Evolutionary conservation across 2,797 vertebrate genomes (phyloP), one percentile per base, ranked within the genome.

Genomic region (Heliangelus exortis): DNA sequence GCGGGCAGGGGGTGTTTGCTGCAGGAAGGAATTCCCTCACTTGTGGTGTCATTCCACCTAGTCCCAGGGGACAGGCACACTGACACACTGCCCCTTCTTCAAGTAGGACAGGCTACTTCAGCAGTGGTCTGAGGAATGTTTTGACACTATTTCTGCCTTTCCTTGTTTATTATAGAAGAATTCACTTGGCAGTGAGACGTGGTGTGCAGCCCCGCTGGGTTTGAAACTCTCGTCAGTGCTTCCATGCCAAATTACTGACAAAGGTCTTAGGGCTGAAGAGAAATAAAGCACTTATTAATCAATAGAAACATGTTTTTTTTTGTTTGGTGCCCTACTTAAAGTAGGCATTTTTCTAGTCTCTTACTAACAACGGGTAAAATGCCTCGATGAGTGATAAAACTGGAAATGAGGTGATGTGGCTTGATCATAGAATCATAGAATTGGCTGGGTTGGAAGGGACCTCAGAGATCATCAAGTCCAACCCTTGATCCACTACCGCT

Each of bases 101-200:
- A 69, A 45, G 59, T 53, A 90, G 76, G 66, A 72, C 20, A 1
- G 39, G 17, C 18, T 81, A 39, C 62, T 72, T 31, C 19, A 84
- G 50, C 51, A 76, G 76, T 59, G 59, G 59, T 69, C 50, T 82
- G 62, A 87, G 57, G 25, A 0, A 0, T 77, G 23, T 88, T 95
- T 93, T 87, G 88, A 90, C 53, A 53, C 59, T 36, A n/a, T 87
- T 92, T 92, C 59, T 84, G 78, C 59, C 57, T 76, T 74, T 92
- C 4, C 50, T 91, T 13, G 0, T 34, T 62, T 77, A 58, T 82
- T 87, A 91, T 26, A 75, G 75, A 82, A 82, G 50, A 95, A 73
- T 58, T 83, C 68, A 72, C 65, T 65, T 2, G 6, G 50, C 72
- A 94, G 47, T 6, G 21, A 93, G 86, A 75, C 17, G 21, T 1